Base-by-base conservation (phyloP, 37 sponge, comb jelly and placozoan species). In the Aplysina aerophoba region DNA sequence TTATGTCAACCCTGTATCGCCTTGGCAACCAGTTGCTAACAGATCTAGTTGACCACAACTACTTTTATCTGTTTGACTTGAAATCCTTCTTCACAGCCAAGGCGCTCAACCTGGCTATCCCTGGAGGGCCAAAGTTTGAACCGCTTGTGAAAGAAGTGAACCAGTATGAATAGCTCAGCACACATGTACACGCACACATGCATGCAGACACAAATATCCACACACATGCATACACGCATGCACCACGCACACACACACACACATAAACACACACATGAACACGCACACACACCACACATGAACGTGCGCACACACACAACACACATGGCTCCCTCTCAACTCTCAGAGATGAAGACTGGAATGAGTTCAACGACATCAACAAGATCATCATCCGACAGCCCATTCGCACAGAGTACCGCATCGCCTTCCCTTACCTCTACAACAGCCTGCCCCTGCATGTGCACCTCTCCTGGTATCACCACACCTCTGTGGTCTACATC, bases 281-380 rank as follows among this genome's bases (percentile, higher is more conserved):
- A 67, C 28, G n/a, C 69, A 67, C 28, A 67, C 22, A 57, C 17
- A 17, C 59, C 27, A 13, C 4, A 5, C 5, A 5, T 71, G 73
- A 1, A 12, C 17, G n/a, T 28, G 8, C 50, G 8, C 50, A 44
- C 50, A 44, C 50, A 44, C 50, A 44, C 50, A 44, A n/a, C 50
- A 44, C 50, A 44, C 50, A 3, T 44, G 6, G 8, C 50, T 44
- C 50, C 50, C 50, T 8, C 50, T 44, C 50, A 17, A 1, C 37
- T 75, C 40, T 40, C 54, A 97, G 96, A 44, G 99, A 99, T 60
- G 99, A 99, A 75, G 99, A 99, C 56, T 99, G 99, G 99, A 99
- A 99, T 84, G 99, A 99, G 87, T 99, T 99, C 88, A 99, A 99
- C 84, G 99, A 99, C 71, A 97, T 99, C 75, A 99, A 99, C 94